A percentile compares a stretch with the other conserved stretches of the same genome.
Evolutionary conservation across 2,113 vertebrate species (phyloP).

Genomic region (Hippocampus barbouri): DNA sequence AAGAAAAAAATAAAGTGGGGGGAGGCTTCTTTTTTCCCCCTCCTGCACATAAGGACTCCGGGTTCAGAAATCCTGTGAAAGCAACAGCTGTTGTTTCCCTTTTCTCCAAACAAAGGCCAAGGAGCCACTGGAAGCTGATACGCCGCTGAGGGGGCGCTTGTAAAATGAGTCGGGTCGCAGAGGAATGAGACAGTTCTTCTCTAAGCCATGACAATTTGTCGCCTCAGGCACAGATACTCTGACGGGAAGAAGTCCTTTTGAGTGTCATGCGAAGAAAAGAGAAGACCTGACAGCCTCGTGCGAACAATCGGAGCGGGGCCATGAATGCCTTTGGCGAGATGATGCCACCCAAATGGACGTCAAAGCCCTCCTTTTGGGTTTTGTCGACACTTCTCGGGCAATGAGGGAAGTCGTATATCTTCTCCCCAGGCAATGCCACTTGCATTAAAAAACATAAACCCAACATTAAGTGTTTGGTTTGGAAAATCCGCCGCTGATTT

Average conservation of each 20-base stretch:
- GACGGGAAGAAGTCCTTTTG: conserved; percentile 21
- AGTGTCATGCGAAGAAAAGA: conserved; percentile 3
- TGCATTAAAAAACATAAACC: conserved; percentile 34
- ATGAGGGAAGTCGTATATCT: conserved; percentile 25
- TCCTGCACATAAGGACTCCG: conserved; percentile 58
- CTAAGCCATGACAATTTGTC: conserved; percentile 40
- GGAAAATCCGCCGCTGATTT: conserved; percentile 43
- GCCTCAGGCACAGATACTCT: conserved; percentile 34
- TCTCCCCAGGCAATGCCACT: conserved; percentile 12
- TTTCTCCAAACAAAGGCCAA: conserved; percentile 63
- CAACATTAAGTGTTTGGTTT: conserved; percentile 33
- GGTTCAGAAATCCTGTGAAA: conserved; percentile 88
- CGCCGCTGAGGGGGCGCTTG: conserved; percentile 52
- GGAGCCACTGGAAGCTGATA: conserved; percentile 66
- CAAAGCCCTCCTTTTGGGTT: conserved; percentile 29
- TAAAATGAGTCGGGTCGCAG: conserved; percentile 41
- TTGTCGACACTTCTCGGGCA: conserved; percentile 30
- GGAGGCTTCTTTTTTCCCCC: conserved; percentile 67
- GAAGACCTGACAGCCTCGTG: conserved; percentile 1
- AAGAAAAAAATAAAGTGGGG: conserved; percentile 35
- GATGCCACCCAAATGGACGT: conserved; percentile 46
- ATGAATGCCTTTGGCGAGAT: conserved; percentile 55
- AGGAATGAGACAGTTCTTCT: conserved; percentile 43
- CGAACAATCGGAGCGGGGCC: conserved; percentile 27
- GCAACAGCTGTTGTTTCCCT: conserved; percentile 87